These are phyloP conservation scores for Macrobrachium rosenbergii DNA, from an alignment of 1,140 invertebrate genomes.

Conservation along the genomic window DNA sequence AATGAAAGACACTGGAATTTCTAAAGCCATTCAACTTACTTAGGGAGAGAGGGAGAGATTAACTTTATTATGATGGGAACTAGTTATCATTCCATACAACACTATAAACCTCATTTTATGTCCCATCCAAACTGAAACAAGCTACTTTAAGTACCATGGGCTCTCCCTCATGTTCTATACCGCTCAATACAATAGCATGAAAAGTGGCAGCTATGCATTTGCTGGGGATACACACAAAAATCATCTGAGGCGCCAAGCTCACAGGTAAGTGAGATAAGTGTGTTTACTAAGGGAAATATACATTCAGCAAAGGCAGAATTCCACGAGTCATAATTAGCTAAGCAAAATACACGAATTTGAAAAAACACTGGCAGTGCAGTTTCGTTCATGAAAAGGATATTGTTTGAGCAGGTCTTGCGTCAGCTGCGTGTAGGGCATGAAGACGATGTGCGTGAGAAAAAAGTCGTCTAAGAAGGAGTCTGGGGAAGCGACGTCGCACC, in stretches of 20 bases:
- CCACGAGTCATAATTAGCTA: no score
- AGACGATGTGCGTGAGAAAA: constrained; percentile 88
- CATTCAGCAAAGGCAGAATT: background rate
- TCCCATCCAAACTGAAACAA: no score
- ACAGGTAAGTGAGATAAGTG: no score
- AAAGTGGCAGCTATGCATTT: background rate
- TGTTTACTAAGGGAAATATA: background rate
- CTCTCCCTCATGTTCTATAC: background rate
- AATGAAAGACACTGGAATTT: no score
- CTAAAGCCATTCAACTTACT: background rate
- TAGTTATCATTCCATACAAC: no score
- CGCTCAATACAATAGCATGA: background rate
- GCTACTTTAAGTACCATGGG: background rate
- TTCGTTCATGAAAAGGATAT: constrained; percentile 77
- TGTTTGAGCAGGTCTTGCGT: constrained; percentile 82
- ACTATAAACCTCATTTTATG: no score
- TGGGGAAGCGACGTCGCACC: constrained; percentile 67
- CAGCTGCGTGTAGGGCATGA: constrained; percentile 84
- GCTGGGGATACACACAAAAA: background rate
- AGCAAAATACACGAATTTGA: no score
- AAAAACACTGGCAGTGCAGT: no score
- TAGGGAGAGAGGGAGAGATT: background rate
- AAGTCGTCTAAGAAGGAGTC: constrained; percentile 89
- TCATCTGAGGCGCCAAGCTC: no score
- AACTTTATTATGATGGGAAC: no score